phyloP scores from a whole-genome alignment of 1,140 invertebrate species.

The Tenebrio molitor region DNA sequence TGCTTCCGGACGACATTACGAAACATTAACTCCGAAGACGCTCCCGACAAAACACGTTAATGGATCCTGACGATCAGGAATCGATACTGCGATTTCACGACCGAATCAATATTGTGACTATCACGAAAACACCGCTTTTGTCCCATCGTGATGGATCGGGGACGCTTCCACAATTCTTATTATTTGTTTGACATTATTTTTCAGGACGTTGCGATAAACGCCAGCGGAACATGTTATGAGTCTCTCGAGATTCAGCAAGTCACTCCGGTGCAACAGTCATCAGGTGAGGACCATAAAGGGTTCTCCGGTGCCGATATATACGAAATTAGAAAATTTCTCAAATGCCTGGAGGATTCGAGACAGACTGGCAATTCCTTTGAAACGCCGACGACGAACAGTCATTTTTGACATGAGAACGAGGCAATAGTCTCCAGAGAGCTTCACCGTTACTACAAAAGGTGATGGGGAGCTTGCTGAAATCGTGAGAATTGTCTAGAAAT shows the following conservation, averaged over 20 bases:
- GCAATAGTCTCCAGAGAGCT: conserved; percentile 16
- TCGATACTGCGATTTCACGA: too few species aligned
- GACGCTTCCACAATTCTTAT: conserved; percentile 2
- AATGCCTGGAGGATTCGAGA: background rate
- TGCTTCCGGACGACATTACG: conserved; percentile 42
- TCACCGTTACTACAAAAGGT: background rate
- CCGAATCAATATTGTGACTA: conserved; percentile 45
- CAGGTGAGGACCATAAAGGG: conserved; percentile 44
- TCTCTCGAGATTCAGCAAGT: conserved; percentile 50
- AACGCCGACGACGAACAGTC: background rate
- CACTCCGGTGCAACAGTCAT: conserved; percentile 47
- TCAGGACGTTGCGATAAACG: conserved; percentile 23
- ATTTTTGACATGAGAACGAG: conserved; percentile 24
- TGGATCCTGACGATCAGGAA: background rate
- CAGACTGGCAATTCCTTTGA: background rate
- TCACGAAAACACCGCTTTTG: conserved; percentile 29
- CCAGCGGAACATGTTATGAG: conserved; percentile 38
- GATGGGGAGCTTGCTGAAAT: background rate
- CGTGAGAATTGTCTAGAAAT: too few species aligned
- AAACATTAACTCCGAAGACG: conserved; percentile 22
- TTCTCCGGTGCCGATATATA: conserved; percentile 18
- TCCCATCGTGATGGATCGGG: conserved; percentile 27
- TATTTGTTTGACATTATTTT: conserved; percentile 30
- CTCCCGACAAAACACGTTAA: conserved; percentile 1
- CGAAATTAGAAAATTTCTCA: conserved; percentile 24